Conservation (phyloP, 2,113 vertebrate species). For the Mesoclemmys tuberculata region DNA sequence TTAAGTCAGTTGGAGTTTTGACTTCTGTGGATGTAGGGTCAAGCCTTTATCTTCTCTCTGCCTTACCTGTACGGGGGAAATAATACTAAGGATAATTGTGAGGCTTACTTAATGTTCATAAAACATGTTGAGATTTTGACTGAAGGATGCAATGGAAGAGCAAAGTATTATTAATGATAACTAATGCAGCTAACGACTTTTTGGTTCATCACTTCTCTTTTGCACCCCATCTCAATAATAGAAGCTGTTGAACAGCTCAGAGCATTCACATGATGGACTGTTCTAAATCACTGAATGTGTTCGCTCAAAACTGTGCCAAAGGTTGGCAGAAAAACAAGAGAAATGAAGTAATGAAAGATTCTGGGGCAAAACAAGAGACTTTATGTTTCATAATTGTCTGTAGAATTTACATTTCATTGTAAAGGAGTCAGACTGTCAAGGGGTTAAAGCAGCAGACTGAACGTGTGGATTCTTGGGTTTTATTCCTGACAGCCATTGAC, state of each 20-base stretch:
- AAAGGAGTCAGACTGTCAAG: neutral
- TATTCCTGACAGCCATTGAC: neutral
- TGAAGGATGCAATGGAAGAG: neutral
- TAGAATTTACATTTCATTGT: neutral
- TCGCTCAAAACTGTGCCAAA: neutral
- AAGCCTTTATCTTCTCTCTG: neutral
- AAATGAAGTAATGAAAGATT: neutral
- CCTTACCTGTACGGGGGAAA: neutral
- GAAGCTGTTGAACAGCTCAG: neutral
- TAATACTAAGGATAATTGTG: neutral
- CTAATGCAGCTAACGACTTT: neutral
- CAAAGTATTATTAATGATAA: neutral
- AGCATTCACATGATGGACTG: neutral
- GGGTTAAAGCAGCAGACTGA: neutral
- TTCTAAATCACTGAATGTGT: neutral
- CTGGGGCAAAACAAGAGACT: neutral
- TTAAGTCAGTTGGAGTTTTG: neutral
- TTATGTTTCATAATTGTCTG: neutral
- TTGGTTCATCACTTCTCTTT: neutral
- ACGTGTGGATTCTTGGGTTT: neutral
- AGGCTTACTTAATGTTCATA: neutral
- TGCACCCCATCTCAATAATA: neutral
- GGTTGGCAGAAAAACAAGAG: neutral
- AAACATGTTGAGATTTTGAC: accelerated
- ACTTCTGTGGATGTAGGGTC: neutral